Evolutionary conservation across 2,888 invertebrate genomes (phyloP).

Genomic region (Lysandra coridon): DNA sequence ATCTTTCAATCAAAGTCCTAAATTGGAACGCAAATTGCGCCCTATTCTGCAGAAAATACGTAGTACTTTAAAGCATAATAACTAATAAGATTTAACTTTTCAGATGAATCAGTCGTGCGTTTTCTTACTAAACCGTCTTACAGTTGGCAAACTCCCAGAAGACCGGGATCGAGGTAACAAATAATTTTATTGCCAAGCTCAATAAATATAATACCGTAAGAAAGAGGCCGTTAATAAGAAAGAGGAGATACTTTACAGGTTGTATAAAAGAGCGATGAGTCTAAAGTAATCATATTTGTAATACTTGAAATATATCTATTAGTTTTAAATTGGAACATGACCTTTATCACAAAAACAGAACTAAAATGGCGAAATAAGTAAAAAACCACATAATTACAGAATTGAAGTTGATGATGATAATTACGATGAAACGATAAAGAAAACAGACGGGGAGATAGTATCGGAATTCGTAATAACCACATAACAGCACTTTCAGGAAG

Average conservation of each 20-base stretch:
- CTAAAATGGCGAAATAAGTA: background rate
- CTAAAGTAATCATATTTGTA: no score
- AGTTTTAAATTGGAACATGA: background rate
- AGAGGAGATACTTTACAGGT: background rate
- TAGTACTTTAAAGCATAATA: background rate
- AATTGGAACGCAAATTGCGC: background rate
- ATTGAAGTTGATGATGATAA: background rate
- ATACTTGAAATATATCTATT: background rate
- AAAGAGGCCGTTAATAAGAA: background rate
- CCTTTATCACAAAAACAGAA: background rate
- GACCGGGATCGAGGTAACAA: constrained; percentile 17
- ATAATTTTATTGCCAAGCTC: constrained; percentile 17
- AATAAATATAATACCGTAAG: background rate
- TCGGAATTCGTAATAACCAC: background rate
- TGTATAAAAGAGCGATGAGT: background rate
- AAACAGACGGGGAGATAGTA: constrained; percentile 9
- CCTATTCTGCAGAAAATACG: background rate
- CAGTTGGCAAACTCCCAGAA: constrained; percentile 8
- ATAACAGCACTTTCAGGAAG: constrained; percentile 23
- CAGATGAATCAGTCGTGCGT: background rate
- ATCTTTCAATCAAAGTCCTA: background rate
- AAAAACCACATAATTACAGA: background rate
- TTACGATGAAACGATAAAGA: background rate
- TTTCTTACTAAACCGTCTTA: background rate
- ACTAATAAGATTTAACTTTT: background rate